Evolutionary conservation across 2,113 vertebrate species (phyloP).

Genomic region (Collichthys lucidus): DNA sequence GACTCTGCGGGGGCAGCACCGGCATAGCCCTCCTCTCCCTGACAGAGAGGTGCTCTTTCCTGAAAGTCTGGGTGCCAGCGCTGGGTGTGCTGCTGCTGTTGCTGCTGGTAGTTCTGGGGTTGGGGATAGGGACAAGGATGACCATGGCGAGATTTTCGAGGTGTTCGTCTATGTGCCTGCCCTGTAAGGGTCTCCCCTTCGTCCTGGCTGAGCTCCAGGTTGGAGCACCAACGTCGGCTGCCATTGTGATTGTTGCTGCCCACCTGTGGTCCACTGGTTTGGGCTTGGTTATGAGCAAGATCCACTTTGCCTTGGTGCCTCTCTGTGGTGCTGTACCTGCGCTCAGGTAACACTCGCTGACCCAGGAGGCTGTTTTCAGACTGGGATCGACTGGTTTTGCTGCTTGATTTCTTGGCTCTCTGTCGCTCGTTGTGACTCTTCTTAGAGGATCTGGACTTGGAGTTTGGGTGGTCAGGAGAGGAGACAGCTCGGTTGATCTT

Average conservation of each 20-base stretch:
- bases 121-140: slow-evolving; percentile 56
- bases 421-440: slow-evolving; percentile 82
- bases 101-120: slow-evolving; percentile 50
- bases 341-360: slow-evolving; percentile 77
- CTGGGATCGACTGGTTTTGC: slow-evolving; percentile 86
- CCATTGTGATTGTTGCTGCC: slow-evolving; percentile 39
- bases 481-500: slow-evolving; percentile 51
- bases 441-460: slow-evolving; percentile 76
- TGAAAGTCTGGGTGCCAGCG: slow-evolving; percentile 64
- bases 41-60: slow-evolving; percentile 77
- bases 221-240: slow-evolving; percentile 89
- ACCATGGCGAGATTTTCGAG: slow-evolving; percentile 61
- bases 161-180: slow-evolving; percentile 56
- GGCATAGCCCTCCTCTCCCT: slow-evolving; percentile 68
- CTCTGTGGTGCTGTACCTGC: slow-evolving; percentile 86
- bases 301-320: slow-evolving; percentile 66
- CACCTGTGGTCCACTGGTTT: slow-evolving; percentile 61
- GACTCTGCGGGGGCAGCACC: slow-evolving; percentile 74
- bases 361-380: slow-evolving; percentile 89
- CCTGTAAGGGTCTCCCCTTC: slow-evolving; percentile 69
- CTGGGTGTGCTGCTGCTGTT: slow-evolving; percentile 51
- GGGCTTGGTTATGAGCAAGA: slow-evolving; percentile 65
- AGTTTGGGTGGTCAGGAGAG: slow-evolving; percentile 68
- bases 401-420: slow-evolving; percentile 75
- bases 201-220: slow-evolving; percentile 89